Conservation (phyloP, 2,888 invertebrate genomes). For the Apomyelois bistriatella region DNA sequence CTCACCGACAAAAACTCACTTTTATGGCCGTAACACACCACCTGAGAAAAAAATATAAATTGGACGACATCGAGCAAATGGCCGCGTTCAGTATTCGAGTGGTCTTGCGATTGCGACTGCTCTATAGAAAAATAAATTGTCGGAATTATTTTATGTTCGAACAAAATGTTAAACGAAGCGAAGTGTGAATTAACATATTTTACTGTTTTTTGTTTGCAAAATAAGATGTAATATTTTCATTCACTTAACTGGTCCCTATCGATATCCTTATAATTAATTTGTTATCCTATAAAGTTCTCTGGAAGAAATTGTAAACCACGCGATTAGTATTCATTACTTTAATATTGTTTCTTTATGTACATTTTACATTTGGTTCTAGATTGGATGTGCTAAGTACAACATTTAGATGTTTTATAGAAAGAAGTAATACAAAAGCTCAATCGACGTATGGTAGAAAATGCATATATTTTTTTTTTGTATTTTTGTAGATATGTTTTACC, state of each 20-base stretch:
- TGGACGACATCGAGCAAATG: conserved; percentile 63
- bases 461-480: no score
- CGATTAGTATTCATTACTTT: no score
- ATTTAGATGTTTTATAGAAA: no score
- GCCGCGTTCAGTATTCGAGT: conserved; percentile 38
- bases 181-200: conserved; percentile 6
- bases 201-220: background rate
- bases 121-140: conserved; percentile 24
- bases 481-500: no score
- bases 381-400: no score
- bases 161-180: conserved; percentile 7
- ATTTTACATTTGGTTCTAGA: no score
- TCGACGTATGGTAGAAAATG: no score
- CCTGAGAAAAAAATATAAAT: conserved; percentile 70
- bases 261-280: background rate
- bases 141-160: conserved; percentile 1
- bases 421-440: no score
- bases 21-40: conserved; percentile 76
- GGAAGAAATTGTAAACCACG: no score
- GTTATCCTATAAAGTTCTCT: background rate
- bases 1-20: conserved; percentile 73
- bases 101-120: conserved; percentile 40
- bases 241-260: background rate
- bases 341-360: no score
- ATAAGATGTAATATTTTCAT: background rate